Evolutionary conservation across 2,888 invertebrate genomes (phyloP).

Genomic region (Dilophus febrilis): DNA sequence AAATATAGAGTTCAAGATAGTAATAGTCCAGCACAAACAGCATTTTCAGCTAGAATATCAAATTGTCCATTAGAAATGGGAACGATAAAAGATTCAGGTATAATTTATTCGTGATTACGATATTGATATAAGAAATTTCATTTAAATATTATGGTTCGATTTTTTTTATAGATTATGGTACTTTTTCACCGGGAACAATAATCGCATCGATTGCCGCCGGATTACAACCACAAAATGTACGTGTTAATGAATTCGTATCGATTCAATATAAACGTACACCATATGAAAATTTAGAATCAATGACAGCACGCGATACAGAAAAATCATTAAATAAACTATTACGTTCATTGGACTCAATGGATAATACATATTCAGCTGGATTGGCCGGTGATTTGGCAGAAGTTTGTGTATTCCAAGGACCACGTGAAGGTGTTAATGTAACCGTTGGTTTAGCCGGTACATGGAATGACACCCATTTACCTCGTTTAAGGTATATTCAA

Average conservation of each 20-base stretch:
- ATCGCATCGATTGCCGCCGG: slow-evolving; percentile 42
- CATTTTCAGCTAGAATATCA: slow-evolving; percentile 7
- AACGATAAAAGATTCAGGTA: slow-evolving; percentile 35
- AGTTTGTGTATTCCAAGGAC: slow-evolving; percentile 45
- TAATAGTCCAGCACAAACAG: background rate
- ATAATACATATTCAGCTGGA: slow-evolving; percentile 44
- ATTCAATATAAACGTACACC: slow-evolving; percentile 2
- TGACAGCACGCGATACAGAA: slow-evolving; percentile 16
- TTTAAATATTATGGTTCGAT: too few species aligned
- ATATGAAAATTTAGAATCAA: slow-evolving; percentile 16
- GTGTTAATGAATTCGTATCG: slow-evolving; percentile 30
- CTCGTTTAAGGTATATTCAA: slow-evolving; percentile 29
- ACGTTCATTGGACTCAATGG: slow-evolving; percentile 20
- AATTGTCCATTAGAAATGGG: slow-evolving; percentile 49
- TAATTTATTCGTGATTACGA: too few species aligned
- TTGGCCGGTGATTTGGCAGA: slow-evolving; percentile 49
- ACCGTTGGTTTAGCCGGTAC: slow-evolving; percentile 37
- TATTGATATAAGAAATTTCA: background rate
- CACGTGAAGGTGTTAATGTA: slow-evolving; percentile 32
- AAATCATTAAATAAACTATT: slow-evolving; percentile 8
- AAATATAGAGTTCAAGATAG: slow-evolving; percentile 16
- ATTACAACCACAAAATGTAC: slow-evolving; percentile 39
- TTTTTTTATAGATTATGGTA: slow-evolving; percentile 37
- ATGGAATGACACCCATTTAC: slow-evolving; percentile 48
- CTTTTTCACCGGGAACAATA: slow-evolving; percentile 39